Evolutionary conservation across 2,797 vertebrate genomes (phyloP).

Genomic region (Danio choprae): DNA sequence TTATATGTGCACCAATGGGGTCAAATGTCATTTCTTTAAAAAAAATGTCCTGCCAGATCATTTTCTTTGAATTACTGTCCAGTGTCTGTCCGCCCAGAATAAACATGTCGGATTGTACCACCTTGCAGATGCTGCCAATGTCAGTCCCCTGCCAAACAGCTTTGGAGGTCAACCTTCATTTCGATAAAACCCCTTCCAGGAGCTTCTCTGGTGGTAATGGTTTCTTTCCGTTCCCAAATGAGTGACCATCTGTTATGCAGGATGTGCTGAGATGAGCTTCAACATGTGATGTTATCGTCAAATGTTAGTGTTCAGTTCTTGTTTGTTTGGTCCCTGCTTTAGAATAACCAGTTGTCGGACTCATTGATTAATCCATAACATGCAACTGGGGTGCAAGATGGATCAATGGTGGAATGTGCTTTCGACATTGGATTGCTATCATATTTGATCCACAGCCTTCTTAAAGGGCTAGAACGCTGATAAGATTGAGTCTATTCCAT

Average conservation of each 20-base stretch:
- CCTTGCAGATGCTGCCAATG: conserved; percentile 32
- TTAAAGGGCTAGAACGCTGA: neutral
- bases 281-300: conserved; percentile 9
- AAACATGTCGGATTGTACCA: conserved; percentile 16
- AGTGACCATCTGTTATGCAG: conserved; percentile 54
- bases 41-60: neutral
- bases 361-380: conserved; percentile 37
- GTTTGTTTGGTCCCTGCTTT: neutral
- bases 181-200: conserved; percentile 41
- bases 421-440: conserved; percentile 11
- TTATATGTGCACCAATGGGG: neutral
- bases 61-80: conserved; percentile 21
- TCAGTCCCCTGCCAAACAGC: conserved; percentile 30
- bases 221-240: conserved; percentile 47
- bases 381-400: conserved; percentile 11
- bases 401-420: conserved; percentile 31
- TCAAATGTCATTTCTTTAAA: conserved; percentile 4
- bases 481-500: conserved; percentile 1
- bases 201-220: conserved; percentile 42
- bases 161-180: conserved; percentile 41
- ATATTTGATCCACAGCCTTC: conserved; percentile 13
- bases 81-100: conserved; percentile 23
- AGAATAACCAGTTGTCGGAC: conserved; percentile 6
- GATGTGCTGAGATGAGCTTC: conserved; percentile 36
- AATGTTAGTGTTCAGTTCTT: neutral